These are phyloP conservation scores for Meloidogyne hapla DNA, from an alignment of 1,140 invertebrate species.

Conservation along the genomic window DNA sequence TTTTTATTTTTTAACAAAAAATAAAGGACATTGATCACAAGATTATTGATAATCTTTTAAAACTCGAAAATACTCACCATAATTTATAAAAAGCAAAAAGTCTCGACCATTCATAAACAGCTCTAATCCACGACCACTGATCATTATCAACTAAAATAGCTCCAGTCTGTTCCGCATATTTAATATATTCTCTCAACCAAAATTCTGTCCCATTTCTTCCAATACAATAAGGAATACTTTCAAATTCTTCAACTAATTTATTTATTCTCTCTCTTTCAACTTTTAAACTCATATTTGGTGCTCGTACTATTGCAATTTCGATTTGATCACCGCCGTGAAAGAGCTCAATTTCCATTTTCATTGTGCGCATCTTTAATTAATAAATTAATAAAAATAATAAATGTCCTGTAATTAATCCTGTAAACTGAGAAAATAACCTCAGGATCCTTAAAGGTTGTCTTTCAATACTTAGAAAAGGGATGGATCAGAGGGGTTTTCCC, in stretches of 20 bases:
- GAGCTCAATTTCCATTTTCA: conserved; percentile 54
- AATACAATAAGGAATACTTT: conserved; percentile 46
- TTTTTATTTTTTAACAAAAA: no score
- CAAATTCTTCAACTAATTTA: conserved; percentile 56
- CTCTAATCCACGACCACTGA: conserved; percentile 56
- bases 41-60: no score
- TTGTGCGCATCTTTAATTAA: conserved; percentile 26
- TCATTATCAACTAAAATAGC: conserved; percentile 53
- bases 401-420: no score
- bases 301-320: conserved; percentile 59
- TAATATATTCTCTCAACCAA: conserved; percentile 59
- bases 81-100: conserved; percentile 63
- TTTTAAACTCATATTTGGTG: conserved; percentile 50
- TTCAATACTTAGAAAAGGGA: no score
- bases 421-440: no score
- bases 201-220: conserved; percentile 60
- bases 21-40: no score
- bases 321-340: conserved; percentile 62
- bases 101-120: conserved; percentile 62
- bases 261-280: conserved; percentile 52
- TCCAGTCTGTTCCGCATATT: conserved; percentile 62
- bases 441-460: no score
- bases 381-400: conserved; percentile 46
- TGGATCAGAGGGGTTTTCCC: no score
- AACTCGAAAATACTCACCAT: conserved; percentile 49